Percentiles rank a stretch among this genome's conserved stretches.
Conservation (phyloP, 2,113 vertebrate species). For the Pao palembangensis region DNA sequence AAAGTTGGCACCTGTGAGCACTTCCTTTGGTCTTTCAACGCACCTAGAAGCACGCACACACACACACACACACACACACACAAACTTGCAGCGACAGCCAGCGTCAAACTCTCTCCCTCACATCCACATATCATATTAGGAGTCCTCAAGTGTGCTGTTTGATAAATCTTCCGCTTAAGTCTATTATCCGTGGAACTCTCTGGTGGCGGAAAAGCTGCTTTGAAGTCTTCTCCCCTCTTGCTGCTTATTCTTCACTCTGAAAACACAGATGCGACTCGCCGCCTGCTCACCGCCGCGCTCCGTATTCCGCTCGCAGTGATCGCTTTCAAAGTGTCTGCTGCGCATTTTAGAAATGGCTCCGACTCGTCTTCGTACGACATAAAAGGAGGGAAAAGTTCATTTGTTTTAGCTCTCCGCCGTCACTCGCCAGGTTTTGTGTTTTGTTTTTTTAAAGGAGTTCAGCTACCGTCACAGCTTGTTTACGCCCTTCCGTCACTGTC, state of each 20-base stretch:
- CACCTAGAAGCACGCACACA: conserved; percentile 17
- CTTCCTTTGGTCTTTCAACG: conserved; percentile 14
- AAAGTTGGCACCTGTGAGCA: conserved; percentile 34
- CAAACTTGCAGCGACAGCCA: background rate
- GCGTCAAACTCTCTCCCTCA: conserved; percentile 10
- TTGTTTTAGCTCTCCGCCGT: background rate
- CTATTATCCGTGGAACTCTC: conserved; percentile 67
- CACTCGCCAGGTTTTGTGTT: no score
- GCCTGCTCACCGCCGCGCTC: conserved; percentile 40
- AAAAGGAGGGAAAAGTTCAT: background rate
- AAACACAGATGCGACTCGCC: conserved; percentile 50
- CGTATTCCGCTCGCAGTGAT: conserved; percentile 37
- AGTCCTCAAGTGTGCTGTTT: conserved; percentile 59
- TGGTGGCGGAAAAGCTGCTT: conserved; percentile 58
- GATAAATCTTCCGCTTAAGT: conserved; percentile 71
- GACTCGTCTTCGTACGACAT: conserved; percentile 19
- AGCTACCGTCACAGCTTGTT: no score
- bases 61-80: conserved; percentile 2
- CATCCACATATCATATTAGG: conserved; percentile 50
- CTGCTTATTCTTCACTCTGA: conserved; percentile 53
- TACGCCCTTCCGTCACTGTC: no score
- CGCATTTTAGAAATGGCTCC: conserved; percentile 37
- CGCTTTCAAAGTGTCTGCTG: conserved; percentile 35
- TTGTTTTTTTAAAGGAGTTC: no score
- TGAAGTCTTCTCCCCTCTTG: conserved; percentile 62